Base-by-base conservation (phyloP, 1,140 invertebrate species). In the Lepidurus packardi region DNA sequence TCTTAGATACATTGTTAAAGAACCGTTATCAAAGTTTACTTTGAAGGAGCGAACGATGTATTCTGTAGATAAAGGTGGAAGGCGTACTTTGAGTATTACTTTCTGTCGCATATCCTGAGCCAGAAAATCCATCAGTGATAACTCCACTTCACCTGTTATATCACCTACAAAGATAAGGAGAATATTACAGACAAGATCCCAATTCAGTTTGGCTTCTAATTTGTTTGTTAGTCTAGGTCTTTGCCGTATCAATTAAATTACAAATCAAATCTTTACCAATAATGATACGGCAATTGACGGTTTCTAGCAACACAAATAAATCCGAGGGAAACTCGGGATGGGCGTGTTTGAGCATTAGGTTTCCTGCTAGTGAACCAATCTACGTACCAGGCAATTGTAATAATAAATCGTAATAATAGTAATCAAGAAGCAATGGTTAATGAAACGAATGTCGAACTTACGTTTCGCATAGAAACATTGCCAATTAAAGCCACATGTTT, bases 281-380 rank as follows among this genome's bases (percentile, higher is more conserved):
- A 65, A 88, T 89, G 25, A 94, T 77, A 81, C 86, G 83, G 0
- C 90, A 91, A 81, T 89, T 86, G 65, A 90, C 87, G 1, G 90
- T 90, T 42, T 91, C 90, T 34, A 94, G 85, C 13, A 92, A 86
- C 21, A 92, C 82, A 82, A 91, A 93, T 6, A 94, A 82, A 84
- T 94, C 92, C 0, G 92, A 94, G 1, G 90, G 91, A 82, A 94
- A 94, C 79, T 91, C 89, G 1, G 85, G 85, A 81, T 91, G 86
- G 8, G 84, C 81, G 80, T 93, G 89, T 84, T 94, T 94, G 78
- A 93, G 88, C 85, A 91, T 90, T 73, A 95, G 84, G 82, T 94
- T 94, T 44, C 93, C 93, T 45, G 91, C 93, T 80, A 94, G 83
- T 7, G 90, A 90, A 53, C 90, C 92, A 79, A 90, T 88, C 91